Evolutionary conservation across 2,113 vertebrate species (phyloP).

Genomic region (Collichthys lucidus): DNA sequence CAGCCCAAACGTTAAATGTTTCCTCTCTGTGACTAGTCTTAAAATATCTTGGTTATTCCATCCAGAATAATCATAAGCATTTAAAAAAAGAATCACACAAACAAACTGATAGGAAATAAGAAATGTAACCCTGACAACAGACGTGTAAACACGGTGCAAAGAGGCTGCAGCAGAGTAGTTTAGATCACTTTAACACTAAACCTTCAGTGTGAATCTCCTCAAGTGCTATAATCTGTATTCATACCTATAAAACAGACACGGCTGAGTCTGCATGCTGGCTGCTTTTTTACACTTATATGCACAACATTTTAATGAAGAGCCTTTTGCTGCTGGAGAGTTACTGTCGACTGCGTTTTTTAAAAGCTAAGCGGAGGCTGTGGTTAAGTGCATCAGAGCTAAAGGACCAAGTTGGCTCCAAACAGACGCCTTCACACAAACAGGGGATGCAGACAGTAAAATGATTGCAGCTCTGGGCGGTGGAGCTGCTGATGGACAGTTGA

Average conservation of each 20-base stretch:
- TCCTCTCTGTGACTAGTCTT: too few species aligned
- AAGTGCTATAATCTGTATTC: not conserved
- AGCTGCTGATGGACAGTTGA: not conserved
- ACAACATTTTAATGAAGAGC: slow-evolving; percentile 21
- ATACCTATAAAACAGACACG: not conserved
- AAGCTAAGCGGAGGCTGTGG: not conserved
- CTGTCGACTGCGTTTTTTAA: not conserved
- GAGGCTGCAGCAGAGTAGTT: not conserved
- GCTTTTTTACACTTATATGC: slow-evolving; percentile 3
- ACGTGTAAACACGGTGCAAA: not conserved
- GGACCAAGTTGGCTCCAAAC: not conserved
- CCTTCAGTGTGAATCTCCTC: not conserved
- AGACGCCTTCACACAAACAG: not conserved
- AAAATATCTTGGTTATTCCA: too few species aligned
- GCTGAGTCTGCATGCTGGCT: not conserved
- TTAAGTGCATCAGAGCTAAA: not conserved
- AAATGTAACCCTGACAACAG: not conserved
- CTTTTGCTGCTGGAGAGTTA: not conserved
- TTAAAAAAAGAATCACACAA: not conserved
- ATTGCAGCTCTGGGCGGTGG: not conserved
- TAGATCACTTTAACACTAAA: not conserved
- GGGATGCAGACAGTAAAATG: not conserved
- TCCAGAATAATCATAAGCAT: too few species aligned
- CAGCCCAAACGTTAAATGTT: too few species aligned
- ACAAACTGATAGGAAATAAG: not conserved